A percentile compares a stretch with the other conserved stretches of the same genome.
Evolutionary conservation across 1,140 invertebrate genomes (phyloP).

Genomic region (Zophobas morio): DNA sequence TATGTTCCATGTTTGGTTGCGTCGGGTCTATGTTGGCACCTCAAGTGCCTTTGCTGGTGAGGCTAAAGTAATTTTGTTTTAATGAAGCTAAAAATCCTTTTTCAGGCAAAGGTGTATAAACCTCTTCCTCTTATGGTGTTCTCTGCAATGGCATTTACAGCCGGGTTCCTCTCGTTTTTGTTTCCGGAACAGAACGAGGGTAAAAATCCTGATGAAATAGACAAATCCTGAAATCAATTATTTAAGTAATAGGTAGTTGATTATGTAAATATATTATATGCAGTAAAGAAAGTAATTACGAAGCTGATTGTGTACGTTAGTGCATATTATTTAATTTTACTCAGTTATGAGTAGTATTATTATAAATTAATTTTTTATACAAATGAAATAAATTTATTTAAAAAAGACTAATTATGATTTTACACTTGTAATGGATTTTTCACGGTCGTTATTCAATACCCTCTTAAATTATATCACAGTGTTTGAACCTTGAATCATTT

Average conservation of each 20-base stretch:
- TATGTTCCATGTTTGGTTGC: slow-evolving; percentile 79
- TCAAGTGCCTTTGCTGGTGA: slow-evolving; percentile 77
- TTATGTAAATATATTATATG: not conserved
- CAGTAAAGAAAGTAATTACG: too few species aligned
- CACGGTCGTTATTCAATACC: slow-evolving; percentile 13
- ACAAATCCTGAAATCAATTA: slow-evolving; percentile 65
- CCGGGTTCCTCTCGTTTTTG: slow-evolving; percentile 73
- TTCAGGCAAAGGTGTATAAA: slow-evolving; percentile 70
- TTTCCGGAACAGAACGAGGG: slow-evolving; percentile 80
- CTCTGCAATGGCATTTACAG: slow-evolving; percentile 71
- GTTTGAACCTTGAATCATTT: not conserved
- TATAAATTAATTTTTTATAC: not conserved
- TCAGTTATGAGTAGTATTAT: too few species aligned
- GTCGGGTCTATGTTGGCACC: slow-evolving; percentile 81
- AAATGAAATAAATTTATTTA: not conserved
- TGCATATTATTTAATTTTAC: too few species aligned
- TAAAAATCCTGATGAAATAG: slow-evolving; percentile 78
- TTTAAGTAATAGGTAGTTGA: slow-evolving; percentile 4
- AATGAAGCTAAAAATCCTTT: slow-evolving; percentile 46
- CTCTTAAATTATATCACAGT: not conserved
- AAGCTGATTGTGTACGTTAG: too few species aligned
- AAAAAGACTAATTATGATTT: too few species aligned
- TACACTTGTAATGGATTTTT: slow-evolving; percentile 10
- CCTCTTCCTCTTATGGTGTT: slow-evolving; percentile 77
- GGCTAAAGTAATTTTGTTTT: slow-evolving; percentile 57